Percentiles rank a stretch among this genome's conserved stretches.
These are phyloP conservation scores for Brachyhypopomus occidentalis DNA, from an alignment of 2,113 vertebrate species.

Conservation along the genomic window DNA sequence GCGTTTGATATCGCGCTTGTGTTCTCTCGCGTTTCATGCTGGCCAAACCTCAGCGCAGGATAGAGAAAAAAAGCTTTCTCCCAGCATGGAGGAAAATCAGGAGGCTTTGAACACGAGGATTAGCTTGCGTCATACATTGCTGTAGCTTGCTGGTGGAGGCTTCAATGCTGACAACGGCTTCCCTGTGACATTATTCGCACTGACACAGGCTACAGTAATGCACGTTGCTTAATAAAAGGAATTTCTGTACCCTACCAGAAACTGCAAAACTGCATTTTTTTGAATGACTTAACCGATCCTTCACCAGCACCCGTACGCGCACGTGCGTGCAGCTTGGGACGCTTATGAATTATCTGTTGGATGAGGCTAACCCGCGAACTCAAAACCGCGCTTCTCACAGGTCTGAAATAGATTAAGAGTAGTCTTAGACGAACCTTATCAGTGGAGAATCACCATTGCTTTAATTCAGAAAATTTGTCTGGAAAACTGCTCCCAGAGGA, in stretches of 20 bases:
- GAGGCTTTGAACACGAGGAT: conserved; percentile 46
- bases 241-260: too few relatives aligned
- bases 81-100: conserved; percentile 33
- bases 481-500: conserved; percentile 11
- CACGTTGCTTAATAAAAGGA: too few relatives aligned
- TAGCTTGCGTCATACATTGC: conserved; percentile 41
- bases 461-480: conserved; percentile 7
- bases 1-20: conserved; percentile 2
- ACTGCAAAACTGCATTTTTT: not conserved
- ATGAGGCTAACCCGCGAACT: conserved; percentile 3
- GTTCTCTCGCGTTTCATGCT: not conserved
- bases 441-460: not conserved
- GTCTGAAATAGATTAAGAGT: conserved; percentile 21
- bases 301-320: too few relatives aligned
- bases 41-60: conserved; percentile 4
- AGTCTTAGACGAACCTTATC: conserved; percentile 15
- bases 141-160: conserved; percentile 21
- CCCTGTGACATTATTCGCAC: conserved; percentile 33
- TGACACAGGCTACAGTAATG: conserved; percentile 16
- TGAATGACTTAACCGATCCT: not conserved
- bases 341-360: conserved; percentile 24
- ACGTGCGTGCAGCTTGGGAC: not conserved
- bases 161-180: conserved; percentile 28
- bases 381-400: not conserved
- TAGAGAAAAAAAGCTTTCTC: conserved; percentile 16